Base-by-base conservation (phyloP, 2,797 vertebrate genomes). In the Hemitrygon akajei region DNA sequence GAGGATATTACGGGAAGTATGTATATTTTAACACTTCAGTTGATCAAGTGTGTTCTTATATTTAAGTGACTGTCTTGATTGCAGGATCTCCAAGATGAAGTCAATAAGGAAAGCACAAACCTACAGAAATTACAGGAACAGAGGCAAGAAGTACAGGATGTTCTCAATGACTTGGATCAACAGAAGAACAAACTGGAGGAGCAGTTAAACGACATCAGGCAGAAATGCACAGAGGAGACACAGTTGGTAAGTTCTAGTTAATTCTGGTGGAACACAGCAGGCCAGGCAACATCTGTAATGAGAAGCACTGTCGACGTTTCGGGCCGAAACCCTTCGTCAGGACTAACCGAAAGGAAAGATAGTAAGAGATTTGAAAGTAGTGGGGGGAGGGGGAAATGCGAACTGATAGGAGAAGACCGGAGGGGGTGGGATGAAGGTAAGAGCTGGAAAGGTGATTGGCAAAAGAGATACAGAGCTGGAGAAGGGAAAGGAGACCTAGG, bases 1-100 rank as follows among this genome's bases (percentile, higher is more conserved):
- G 27, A 37, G 86, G 89, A 95, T 94, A 94, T 94, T 93, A 22
- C 20, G 73, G 63, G n/a, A 66, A 89, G 34, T 3, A 10, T 37
- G 16, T 86, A 86, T 16, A 60, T 60, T 86, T 79, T 37, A 79
- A 79, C 16, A 89, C 16, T 9, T 37, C 66, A 34, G 16, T 66
- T 89, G 20, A 37, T 69, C 34, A 37, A 69, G 20, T 69, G 7
- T 66, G 18, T 89, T 66, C 69, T 89, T 63, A 37, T 34, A 93
- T 94, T 47, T 95, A 56, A 25, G 30, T 56, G 10, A 75, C 30
- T 30, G 40, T 73, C n/a, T 94, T 77, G 47, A 27, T 91, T 14
- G 40, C 95, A 99, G 99, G 98, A 99, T 95, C 97, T 99, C 94
- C 98, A 99, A 95, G 98, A 98, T 95, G 98, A 99, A 95, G 98